Base-by-base conservation (phyloP, 2,888 invertebrate species). In the Ommatoiulus sabulosus region DNA sequence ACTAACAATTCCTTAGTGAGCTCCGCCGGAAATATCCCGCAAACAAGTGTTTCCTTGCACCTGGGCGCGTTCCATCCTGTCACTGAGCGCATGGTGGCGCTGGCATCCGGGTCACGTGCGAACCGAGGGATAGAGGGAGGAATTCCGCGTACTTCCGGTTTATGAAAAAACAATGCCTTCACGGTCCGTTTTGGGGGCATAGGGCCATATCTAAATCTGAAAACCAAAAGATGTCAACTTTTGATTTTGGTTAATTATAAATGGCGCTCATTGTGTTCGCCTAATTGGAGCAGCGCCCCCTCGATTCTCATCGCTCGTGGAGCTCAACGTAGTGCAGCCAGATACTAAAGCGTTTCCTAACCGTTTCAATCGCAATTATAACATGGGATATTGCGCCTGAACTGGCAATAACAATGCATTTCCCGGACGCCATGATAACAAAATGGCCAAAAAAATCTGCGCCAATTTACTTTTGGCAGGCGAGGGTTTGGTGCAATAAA, bases 391-490 rank as follows among this genome's bases (percentile, higher is more conserved):
- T 57, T 57, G 57, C 57, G 57, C 57, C 57, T 57, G 3, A 57
- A 57, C 57, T 57, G 57, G n/a, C 57, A 57, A 57, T 57, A 57
- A 57, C 57, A 57, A 57, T 57, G 57, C 57, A n/a, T 57, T 57
- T 57, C 57, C 57, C 57, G 57, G 57, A 57, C 57, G 57, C 57
- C 57, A 57, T n/a, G 57, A 57, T 57, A 57, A 57, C 57, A 57
- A 57, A 57, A 57, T 57, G 57, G n/a, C 48, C 48, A 12, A 52
- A 52, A 57, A 57, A 57, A 57, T 57, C 5, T 6, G n/a, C 57
- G 15, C 57, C 57, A 57, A 57, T 57, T 57, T n/a, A 57, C 2
- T 17, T 57, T 57, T 57, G 10, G 57, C n/a, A 15, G 57, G n/a
- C 5, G 57, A 3, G 5, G 57, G 57, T 17, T 10, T 15, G 3